Base-by-base conservation (phyloP, 2,113 vertebrate genomes). In the Paramormyrops kingsleyae region DNA sequence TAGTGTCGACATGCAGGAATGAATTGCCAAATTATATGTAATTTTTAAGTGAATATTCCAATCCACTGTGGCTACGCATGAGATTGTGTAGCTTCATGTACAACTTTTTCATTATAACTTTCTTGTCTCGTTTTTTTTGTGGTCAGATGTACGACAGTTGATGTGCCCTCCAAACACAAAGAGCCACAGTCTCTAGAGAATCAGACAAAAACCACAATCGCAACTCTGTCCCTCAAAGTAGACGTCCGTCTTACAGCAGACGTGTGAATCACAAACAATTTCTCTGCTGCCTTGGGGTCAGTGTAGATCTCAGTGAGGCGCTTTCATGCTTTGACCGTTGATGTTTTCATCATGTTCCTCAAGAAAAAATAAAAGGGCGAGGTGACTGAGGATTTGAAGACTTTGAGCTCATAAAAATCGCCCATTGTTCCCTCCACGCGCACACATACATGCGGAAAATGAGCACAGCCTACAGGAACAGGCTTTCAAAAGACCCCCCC, bases 311-410 rank as follows among this genome's bases (percentile, higher is more conserved):
- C 92, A 93, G 94, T 92, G 93, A 95, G 94, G 93, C 92, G 74
- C 93, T 93, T 95, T 95, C 93, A 92, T 94, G 95, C 95, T 95
- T 91, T 94, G 93, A 91, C 94, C 93, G 94, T 94, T 94, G 94
- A 95, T 88, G 21, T 94, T 96, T 96, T 93, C 93, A 95, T 92
- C 49, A 93, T 92, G 94, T 94, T 95, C 94, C 92, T 90, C 42
- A 92, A 90, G 56, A 88, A 84, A 84, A 84, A 84, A 83, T 44
- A 83, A 83, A 39, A 94, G 94, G 95, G 31, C 1, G 94, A 96
- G 19, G 90, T 91, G 94, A 96, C 93, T 94, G 94, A 95, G 94
- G 94, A 91, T 92, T 95, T 77, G 31, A 50, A 88, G 90, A 39
- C 53, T 90, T 77, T 47, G 80, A 56, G 85, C 52, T 90, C 27